Conservation (phyloP, 2,888 invertebrate genomes). For the Himalopsyche anomala region DNA sequence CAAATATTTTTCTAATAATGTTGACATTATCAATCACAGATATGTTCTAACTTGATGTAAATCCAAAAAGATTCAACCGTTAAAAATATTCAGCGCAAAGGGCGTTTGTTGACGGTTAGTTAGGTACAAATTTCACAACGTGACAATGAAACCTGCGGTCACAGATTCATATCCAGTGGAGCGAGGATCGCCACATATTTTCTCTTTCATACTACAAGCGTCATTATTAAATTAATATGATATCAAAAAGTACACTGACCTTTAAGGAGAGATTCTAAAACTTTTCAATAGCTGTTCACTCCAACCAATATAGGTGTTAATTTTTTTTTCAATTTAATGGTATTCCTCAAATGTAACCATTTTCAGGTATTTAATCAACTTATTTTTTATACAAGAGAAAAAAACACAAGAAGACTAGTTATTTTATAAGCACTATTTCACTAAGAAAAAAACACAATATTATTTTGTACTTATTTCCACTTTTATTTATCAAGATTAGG, state of each 20-base stretch:
- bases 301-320: no score
- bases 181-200: conserved; percentile 31
- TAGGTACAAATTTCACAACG: conserved; percentile 13
- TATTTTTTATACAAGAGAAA: no score
- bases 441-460: no score
- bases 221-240: conserved; percentile 31
- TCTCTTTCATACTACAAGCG: conserved; percentile 24
- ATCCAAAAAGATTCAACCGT: neutral
- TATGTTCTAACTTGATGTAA: neutral
- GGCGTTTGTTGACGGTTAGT: conserved; percentile 11
- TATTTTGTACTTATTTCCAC: no score
- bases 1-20: no score
- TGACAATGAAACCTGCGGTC: conserved; percentile 31
- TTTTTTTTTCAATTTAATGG: no score
- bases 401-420: no score
- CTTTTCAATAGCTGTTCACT: neutral
- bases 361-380: no score
- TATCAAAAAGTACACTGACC: conserved; percentile 34
- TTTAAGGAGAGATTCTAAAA: neutral
- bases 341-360: no score
- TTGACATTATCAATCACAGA: neutral
- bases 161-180: neutral
- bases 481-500: no score
- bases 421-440: no score
- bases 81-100: neutral